These are phyloP conservation scores for Pectinophora gossypiella DNA, from an alignment of 1,140 invertebrate species.

Conservation along the genomic window DNA sequence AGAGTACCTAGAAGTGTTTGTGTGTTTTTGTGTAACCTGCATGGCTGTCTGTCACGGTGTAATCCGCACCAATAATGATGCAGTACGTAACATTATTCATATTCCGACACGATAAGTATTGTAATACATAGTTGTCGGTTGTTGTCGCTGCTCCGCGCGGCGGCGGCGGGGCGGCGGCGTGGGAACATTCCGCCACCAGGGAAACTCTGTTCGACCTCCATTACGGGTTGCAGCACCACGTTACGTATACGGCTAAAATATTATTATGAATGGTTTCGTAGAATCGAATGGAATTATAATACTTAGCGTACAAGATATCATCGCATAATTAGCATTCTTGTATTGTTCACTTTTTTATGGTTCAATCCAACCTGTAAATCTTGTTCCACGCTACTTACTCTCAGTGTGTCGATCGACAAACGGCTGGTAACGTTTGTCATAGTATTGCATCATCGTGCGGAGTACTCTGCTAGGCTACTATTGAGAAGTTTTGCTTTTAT, in stretches of 20 bases:
- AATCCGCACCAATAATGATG: conserved; percentile 4
- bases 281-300: neutral
- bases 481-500: conserved; percentile 40
- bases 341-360: neutral
- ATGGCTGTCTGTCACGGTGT: neutral
- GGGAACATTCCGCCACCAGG: neutral
- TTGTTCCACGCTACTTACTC: too few relatives aligned
- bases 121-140: neutral
- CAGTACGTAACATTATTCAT: conserved; percentile 2
- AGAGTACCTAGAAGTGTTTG: too few relatives aligned
- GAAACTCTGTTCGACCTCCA: neutral
- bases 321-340: neutral
- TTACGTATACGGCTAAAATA: neutral
- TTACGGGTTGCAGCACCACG: neutral
- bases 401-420: neutral
- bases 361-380: too few relatives aligned
- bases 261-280: neutral
- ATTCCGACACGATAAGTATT: conserved; percentile 3
- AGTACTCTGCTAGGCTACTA: conserved; percentile 19
- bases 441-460: conserved; percentile 27
- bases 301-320: neutral
- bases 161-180: too few relatives aligned
- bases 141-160: neutral
- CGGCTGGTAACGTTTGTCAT: neutral
- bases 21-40: neutral